Conservation (phyloP, 2,888 invertebrate species). For the Operophtera brumata region DNA sequence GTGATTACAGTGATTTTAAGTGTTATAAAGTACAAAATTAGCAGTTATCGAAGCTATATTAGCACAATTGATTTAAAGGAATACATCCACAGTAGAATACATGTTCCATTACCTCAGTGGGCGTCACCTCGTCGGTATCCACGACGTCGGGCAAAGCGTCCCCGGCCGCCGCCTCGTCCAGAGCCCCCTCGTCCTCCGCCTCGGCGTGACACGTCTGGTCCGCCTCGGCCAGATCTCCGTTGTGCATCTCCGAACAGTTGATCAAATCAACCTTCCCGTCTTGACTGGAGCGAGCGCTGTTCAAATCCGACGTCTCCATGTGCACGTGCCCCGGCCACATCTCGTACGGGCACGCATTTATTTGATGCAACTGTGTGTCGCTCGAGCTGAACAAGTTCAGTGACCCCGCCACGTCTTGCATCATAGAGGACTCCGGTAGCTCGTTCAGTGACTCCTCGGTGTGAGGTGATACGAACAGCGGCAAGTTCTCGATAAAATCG, state of each 20-base stretch:
- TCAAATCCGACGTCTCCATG: constrained; percentile 57
- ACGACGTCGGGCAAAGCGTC: constrained; percentile 72
- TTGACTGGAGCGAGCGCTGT: constrained; percentile 59
- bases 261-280: constrained; percentile 72
- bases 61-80: constrained; percentile 50
- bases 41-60: background rate
- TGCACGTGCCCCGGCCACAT: constrained; percentile 68
- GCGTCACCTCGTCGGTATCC: constrained; percentile 75
- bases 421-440: constrained; percentile 56
- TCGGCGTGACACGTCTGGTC: constrained; percentile 84
- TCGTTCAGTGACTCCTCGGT: constrained; percentile 49
- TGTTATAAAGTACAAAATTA: too few relatives aligned
- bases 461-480: constrained; percentile 47
- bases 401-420: constrained; percentile 75
- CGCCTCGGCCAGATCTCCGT: constrained; percentile 90
- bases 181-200: constrained; percentile 41
- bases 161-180: constrained; percentile 49
- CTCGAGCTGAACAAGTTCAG: constrained; percentile 65
- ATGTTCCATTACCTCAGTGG: constrained; percentile 77
- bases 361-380: constrained; percentile 63
- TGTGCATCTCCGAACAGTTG: constrained; percentile 79
- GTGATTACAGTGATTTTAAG: too few relatives aligned
- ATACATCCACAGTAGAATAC: constrained; percentile 74
- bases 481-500: constrained; percentile 67
- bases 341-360: constrained; percentile 66